Base-by-base conservation (phyloP, 2,888 invertebrate genomes). In the Ectemnius cavifrons region DNA sequence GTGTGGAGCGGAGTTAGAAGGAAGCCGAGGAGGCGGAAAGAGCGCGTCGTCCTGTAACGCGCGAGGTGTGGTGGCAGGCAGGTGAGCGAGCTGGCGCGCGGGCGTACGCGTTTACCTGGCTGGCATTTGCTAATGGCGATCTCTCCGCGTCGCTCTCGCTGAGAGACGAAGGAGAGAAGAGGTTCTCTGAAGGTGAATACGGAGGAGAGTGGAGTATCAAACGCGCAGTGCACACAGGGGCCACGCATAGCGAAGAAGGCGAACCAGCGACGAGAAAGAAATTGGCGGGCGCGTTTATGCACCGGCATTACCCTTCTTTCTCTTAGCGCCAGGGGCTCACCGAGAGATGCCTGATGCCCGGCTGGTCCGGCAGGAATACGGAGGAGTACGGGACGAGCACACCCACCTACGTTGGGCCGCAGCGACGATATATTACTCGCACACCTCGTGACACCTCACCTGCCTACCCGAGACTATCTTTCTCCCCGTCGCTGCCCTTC, bases 371-470 rank as follows among this genome's bases (percentile, higher is more conserved):
- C 73, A 75, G 63, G 71, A 67, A 65, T 75, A 72, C 73, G 74
- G 67, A 74, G 72, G 70, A 71, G 74, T 58, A 65, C 77, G 68
- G 75, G 82, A 84, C 80, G 78, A 85, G 85, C 79, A 85, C 84
- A 86, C 84, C 88, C 88, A 89, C 88, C 87, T 86, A 89, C 85
- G 82, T 86, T 80, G 82, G 79, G 81, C 82, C 79, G 75, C 37
- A 11, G 85, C 83, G 87, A 87, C 90, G 89, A 89, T 90, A 89
- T 89, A 90, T 90, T 89, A 90, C 89, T 87, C 86, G 89, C 86
- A 84, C 89, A 85, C 87, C 86, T 89, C 90, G 89, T 89, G 90
- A 90, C 89, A 90, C 89, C 90, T 90, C 90, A 90, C 90, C 90
- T 90, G 90, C 89, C 88, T 86, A 11, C 37, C 37, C 37, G 37